Evolutionary conservation across 2,888 invertebrate genomes (phyloP).

Genomic region (Deilephila elpenor): DNA sequence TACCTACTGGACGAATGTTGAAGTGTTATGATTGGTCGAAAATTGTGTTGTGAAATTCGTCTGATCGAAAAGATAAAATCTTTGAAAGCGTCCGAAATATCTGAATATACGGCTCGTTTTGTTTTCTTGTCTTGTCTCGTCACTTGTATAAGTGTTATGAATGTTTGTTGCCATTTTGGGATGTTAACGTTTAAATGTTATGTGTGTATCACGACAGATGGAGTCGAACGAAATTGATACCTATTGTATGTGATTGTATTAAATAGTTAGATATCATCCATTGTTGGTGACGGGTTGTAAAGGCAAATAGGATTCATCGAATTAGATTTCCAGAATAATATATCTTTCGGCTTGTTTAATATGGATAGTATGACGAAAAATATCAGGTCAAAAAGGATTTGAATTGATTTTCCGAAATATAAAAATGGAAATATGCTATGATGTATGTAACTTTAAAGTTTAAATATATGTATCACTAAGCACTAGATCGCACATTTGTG

Average conservation of each 20-base stretch:
- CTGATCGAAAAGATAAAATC: slow-evolving; percentile 2
- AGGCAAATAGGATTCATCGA: background rate
- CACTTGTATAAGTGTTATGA: background rate
- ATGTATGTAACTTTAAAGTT: slow-evolving; percentile 15
- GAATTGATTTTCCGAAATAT: background rate
- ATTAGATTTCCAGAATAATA: background rate
- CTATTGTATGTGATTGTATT: slow-evolving; percentile 19
- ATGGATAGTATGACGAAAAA: too few relatives aligned
- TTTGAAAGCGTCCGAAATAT: background rate
- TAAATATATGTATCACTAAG: slow-evolving; percentile 38
- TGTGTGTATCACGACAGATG: background rate
- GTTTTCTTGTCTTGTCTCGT: background rate
- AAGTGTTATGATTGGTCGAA: background rate
- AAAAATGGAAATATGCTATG: slow-evolving; percentile 28
- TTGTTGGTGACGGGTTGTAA: too few relatives aligned
- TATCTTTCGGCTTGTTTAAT: background rate
- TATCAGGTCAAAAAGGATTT: background rate
- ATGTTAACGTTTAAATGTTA: background rate
- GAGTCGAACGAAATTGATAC: background rate
- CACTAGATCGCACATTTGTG: slow-evolving; percentile 39
- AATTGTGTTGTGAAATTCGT: background rate
- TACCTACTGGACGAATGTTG: slow-evolving; percentile 2
- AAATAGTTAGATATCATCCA: background rate
- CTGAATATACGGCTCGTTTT: background rate
- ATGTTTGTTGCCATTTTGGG: slow-evolving; percentile 15